Percentiles rank a stretch among this genome's conserved stretches.
Conservation (phyloP, 2,888 invertebrate species). For the Willowsia nigromaculata region DNA sequence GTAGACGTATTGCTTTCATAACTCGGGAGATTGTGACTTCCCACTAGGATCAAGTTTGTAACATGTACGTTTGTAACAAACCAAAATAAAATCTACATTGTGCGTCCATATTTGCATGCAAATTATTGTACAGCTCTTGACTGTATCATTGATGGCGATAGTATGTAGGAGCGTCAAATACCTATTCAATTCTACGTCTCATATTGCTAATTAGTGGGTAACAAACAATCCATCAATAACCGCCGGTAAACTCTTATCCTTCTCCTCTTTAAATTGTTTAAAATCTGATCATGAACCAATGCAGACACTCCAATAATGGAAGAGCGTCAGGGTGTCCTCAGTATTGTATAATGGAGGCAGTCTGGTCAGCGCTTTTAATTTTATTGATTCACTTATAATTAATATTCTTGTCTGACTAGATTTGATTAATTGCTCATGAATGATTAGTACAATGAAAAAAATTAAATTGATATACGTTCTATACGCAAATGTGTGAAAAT, state of each 20-base stretch:
- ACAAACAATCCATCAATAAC: no score
- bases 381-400: neutral
- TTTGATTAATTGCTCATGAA: conserved; percentile 31
- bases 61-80: no score
- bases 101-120: no score
- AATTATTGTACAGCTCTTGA: no score
- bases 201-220: no score
- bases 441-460: neutral
- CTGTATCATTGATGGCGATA: no score
- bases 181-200: no score
- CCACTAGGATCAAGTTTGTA: neutral
- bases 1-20: neutral
- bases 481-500: neutral
- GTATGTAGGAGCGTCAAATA: no score
- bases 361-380: neutral
- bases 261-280: neutral
- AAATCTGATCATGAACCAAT: neutral
- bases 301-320: neutral
- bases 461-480: neutral
- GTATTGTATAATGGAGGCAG: neutral
- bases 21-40: neutral
- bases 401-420: neutral
- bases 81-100: no score
- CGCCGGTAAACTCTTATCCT: no score
- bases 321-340: neutral